Evolutionary conservation across 2,113 vertebrate species (phyloP).

Genomic region (Nothobranchius kuhntae): DNA sequence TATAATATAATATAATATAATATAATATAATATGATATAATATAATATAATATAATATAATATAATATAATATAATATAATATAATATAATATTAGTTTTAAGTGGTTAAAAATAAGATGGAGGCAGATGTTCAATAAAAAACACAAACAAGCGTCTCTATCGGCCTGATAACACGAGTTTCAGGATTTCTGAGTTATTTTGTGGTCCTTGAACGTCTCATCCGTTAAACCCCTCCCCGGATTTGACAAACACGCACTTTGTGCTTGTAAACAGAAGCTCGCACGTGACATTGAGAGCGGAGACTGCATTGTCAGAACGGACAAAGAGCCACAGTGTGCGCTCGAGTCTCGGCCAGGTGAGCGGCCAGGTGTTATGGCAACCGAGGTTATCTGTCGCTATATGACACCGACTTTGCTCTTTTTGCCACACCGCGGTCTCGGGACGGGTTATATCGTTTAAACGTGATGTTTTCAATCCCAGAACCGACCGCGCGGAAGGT

Average conservation of each 20-base stretch:
- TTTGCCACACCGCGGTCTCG: slow-evolving; percentile 1
- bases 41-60: too few species aligned
- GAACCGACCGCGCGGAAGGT: slow-evolving; percentile 20
- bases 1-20: too few species aligned
- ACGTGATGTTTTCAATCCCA: slow-evolving; percentile 24
- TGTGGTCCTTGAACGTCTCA: neutral
- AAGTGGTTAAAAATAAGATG: too few species aligned
- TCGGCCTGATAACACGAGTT: neutral
- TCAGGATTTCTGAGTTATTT: neutral
- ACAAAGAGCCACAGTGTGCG: slow-evolving; percentile 62
- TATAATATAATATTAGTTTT: too few species aligned
- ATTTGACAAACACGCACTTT: slow-evolving; percentile 64
- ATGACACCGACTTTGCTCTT: slow-evolving; percentile 2
- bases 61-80: too few species aligned
- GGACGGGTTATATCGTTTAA: slow-evolving; percentile 15
- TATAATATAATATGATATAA: too few species aligned
- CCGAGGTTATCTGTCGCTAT: slow-evolving; percentile 2
- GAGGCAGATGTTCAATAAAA: too few species aligned
- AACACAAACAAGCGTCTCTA: too few species aligned
- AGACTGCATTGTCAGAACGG: slow-evolving; percentile 73
- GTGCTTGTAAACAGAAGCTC: slow-evolving; percentile 90
- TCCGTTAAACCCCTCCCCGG: slow-evolving; percentile 63
- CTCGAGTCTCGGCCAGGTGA: slow-evolving; percentile 33
- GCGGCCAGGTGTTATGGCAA: slow-evolving; percentile 60
- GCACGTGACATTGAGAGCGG: slow-evolving; percentile 80